These are phyloP conservation scores for Sphinx pinastri DNA, from an alignment of 2,888 invertebrate species.

Conservation along the genomic window DNA sequence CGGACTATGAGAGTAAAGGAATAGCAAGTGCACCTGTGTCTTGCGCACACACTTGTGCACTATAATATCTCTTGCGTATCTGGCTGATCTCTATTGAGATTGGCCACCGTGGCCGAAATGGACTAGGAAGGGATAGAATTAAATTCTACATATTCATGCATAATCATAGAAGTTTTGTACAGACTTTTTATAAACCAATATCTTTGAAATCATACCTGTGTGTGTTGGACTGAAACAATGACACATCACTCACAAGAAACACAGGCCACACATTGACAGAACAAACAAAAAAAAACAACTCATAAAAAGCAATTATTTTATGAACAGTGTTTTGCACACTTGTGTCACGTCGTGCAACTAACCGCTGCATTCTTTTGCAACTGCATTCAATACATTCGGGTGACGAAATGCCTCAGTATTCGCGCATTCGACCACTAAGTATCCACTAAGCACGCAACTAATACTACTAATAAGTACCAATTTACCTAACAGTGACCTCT, in stretches of 20 bases:
- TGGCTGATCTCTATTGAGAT: no score
- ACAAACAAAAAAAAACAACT: conserved; percentile 29
- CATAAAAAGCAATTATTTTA: conserved; percentile 38
- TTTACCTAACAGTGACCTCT: conserved; percentile 78
- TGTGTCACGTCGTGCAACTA: conserved; percentile 66
- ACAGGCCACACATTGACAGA: conserved; percentile 21
- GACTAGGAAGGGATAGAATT: no score
- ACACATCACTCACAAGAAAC: not conserved
- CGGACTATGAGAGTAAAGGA: no score
- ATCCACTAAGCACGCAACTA: conserved; percentile 60
- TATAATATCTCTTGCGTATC: no score
- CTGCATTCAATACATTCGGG: conserved; percentile 54
- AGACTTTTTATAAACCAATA: not conserved
- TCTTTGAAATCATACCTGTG: not conserved
- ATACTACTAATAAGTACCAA: conserved; percentile 48
- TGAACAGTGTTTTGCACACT: conserved; percentile 39
- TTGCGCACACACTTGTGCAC: no score
- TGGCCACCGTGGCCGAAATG: no score
- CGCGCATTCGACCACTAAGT: conserved; percentile 60
- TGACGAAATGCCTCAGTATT: conserved; percentile 70
- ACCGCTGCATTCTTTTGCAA: conserved; percentile 60
- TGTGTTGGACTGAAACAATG: not conserved
- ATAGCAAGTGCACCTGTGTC: no score
- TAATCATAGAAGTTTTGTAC: not conserved
- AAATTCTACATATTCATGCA: no score